phyloP scores from a whole-genome alignment of 1,140 invertebrate genomes.

The Pseudomyrmex gracilis region DNA sequence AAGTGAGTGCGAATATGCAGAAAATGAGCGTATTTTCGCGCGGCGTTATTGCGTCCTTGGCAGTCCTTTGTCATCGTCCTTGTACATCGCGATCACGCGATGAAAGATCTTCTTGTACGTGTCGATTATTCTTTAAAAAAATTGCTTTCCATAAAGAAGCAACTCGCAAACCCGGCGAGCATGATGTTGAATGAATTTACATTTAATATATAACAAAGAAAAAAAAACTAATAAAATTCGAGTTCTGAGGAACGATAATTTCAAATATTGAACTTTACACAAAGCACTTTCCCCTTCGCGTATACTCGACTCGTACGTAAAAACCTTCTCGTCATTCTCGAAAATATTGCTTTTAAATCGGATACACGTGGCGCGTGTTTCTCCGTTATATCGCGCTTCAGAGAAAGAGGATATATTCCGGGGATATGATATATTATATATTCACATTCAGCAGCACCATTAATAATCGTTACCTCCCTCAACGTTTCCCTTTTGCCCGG shows the following conservation, averaged over 20 bases:
- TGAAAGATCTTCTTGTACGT: neutral
- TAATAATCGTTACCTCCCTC: constrained; percentile 69
- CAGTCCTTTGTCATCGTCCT: constrained; percentile 11
- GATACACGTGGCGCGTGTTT: constrained; percentile 46
- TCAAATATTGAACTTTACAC: constrained; percentile 17
- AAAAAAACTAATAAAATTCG: neutral
- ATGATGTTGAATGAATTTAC: neutral
- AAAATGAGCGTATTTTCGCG: constrained; percentile 51
- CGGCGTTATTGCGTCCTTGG: constrained; percentile 15
- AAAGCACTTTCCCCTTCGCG: neutral
- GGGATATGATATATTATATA: constrained; percentile 50
- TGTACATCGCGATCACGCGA: constrained; percentile 2
- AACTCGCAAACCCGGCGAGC: neutral
- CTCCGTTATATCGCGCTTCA: neutral
- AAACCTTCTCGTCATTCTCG: constrained; percentile 38
- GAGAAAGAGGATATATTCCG: neutral
- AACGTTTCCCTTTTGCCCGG: constrained; percentile 23
- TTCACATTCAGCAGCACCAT: constrained; percentile 57
- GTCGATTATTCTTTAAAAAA: neutral
- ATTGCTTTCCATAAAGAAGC: neutral
- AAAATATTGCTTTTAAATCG: constrained; percentile 27
- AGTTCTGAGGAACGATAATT: neutral
- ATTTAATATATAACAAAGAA: neutral
- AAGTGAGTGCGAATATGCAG: constrained; percentile 64
- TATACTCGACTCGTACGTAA: neutral